Conservation (phyloP, 2,888 invertebrate species). For the Erynnis tages region DNA sequence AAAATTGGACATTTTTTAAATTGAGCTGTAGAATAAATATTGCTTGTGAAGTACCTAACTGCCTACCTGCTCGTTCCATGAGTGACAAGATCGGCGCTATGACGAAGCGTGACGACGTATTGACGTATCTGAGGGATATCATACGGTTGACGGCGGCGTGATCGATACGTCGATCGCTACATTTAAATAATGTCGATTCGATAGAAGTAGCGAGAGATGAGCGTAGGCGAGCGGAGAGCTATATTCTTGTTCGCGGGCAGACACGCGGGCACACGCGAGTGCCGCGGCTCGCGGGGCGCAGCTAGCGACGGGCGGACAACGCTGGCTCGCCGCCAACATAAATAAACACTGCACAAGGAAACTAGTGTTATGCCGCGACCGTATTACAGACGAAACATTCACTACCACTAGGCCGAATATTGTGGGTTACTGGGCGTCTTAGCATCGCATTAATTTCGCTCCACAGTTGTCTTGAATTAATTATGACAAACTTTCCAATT, state of each 20-base stretch:
- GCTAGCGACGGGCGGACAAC: slow-evolving; percentile 70
- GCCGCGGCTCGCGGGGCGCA: slow-evolving; percentile 58
- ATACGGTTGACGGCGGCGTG: slow-evolving; percentile 44
- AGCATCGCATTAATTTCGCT: slow-evolving; percentile 39
- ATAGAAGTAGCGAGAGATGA: slow-evolving; percentile 45
- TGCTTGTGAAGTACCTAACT: slow-evolving; percentile 4
- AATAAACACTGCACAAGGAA: slow-evolving; percentile 81
- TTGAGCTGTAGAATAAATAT: too few relatives aligned
- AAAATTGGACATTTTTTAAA: too few relatives aligned
- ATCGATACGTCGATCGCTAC: slow-evolving; percentile 62
- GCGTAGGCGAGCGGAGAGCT: slow-evolving; percentile 62
- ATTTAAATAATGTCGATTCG: slow-evolving; percentile 60
- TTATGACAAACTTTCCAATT: slow-evolving; percentile 21
- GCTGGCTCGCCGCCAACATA: slow-evolving; percentile 74
- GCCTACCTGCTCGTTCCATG: slow-evolving; percentile 29
- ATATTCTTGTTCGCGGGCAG: slow-evolving; percentile 67
- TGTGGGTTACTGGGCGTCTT: slow-evolving; percentile 77
- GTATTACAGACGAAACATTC: slow-evolving; percentile 80
- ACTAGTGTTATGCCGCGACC: slow-evolving; percentile 81
- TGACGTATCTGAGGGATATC: slow-evolving; percentile 55
- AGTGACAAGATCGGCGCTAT: slow-evolving; percentile 50
- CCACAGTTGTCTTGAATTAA: slow-evolving; percentile 25
- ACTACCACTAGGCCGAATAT: slow-evolving; percentile 77
- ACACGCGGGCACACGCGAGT: too few relatives aligned
- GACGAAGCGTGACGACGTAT: slow-evolving; percentile 67